Evolutionary conservation across 2,888 invertebrate species (phyloP).

Genomic region (Heliconius erato): DNA sequence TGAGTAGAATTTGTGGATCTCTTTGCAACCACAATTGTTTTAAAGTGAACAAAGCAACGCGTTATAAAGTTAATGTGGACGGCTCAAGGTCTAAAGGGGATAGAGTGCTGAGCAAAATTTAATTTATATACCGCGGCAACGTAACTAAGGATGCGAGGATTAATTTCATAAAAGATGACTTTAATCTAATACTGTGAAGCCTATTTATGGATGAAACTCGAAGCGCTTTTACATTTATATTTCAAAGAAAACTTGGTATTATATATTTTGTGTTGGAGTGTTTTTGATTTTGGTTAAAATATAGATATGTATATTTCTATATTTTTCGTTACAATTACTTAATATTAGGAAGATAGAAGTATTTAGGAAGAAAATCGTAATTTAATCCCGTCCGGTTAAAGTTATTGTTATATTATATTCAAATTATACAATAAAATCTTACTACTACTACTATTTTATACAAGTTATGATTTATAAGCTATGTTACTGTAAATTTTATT

Average conservation of each 20-base stretch:
- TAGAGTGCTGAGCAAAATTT: slow-evolving; percentile 60
- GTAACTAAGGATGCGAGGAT: slow-evolving; percentile 51
- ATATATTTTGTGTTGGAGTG: slow-evolving; percentile 11
- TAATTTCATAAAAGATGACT: slow-evolving; percentile 52
- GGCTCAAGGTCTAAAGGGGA: slow-evolving; percentile 59
- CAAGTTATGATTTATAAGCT: too few relatives aligned
- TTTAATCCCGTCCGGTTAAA: not conserved
- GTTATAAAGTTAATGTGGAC: slow-evolving; percentile 65
- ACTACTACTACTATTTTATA: too few relatives aligned
- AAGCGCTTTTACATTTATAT: slow-evolving; percentile 45
- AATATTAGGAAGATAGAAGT: too few relatives aligned
- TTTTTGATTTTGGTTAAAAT: not conserved
- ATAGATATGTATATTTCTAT: not conserved
- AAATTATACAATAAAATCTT: too few relatives aligned
- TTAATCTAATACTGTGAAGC: slow-evolving; percentile 50
- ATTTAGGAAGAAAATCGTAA: not conserved
- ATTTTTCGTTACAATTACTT: not conserved
- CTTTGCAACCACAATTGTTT: slow-evolving; percentile 68
- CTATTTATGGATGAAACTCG: slow-evolving; percentile 47
- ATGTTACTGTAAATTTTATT: too few relatives aligned
- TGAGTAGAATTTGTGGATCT: slow-evolving; percentile 67
- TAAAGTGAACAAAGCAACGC: slow-evolving; percentile 59
- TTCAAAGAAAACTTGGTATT: slow-evolving; percentile 31
- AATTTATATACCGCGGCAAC: slow-evolving; percentile 54
- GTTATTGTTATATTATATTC: too few relatives aligned